Conservation (phyloP, 2,888 invertebrate species). For the Chromoteleia sp. region DNA sequence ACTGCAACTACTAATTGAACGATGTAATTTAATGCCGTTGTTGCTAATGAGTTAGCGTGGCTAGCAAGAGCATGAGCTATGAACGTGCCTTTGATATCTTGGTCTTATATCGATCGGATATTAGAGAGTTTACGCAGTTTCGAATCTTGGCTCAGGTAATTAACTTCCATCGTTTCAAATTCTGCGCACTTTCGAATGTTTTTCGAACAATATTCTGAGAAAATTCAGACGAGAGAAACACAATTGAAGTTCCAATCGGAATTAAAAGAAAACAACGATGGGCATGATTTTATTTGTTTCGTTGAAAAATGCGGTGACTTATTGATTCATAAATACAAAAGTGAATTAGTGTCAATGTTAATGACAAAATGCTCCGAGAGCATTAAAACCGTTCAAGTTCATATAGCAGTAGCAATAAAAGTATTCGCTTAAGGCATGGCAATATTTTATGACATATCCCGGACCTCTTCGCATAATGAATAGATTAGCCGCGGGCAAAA, state of each 20-base stretch:
- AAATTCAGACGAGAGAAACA: not conserved
- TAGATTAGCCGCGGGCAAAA: constrained; percentile 34
- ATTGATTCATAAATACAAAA: constrained; percentile 9
- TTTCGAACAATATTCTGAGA: constrained; percentile 14
- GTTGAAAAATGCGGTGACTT: too few species aligned
- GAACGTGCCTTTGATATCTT: constrained; percentile 77
- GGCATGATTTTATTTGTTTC: too few species aligned
- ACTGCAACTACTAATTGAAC: constrained; percentile 77
- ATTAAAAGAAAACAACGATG: not conserved
- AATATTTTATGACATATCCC: constrained; percentile 33
- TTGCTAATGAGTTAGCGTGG: constrained; percentile 77
- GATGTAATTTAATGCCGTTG: constrained; percentile 76
- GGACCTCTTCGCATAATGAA: constrained; percentile 45
- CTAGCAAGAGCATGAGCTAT: constrained; percentile 74
- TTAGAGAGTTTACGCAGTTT: constrained; percentile 61
- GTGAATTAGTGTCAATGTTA: constrained; percentile 12
- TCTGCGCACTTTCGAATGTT: constrained; percentile 23
- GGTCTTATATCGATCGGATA: constrained; percentile 77
- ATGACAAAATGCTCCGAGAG: not conserved
- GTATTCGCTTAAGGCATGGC: constrained; percentile 44
- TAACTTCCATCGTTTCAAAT: constrained; percentile 39
- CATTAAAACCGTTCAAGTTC: constrained; percentile 29
- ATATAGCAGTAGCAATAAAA: constrained; percentile 38
- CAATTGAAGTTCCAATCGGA: not conserved
- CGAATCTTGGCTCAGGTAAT: constrained; percentile 46